Evolutionary conservation across 2,797 vertebrate genomes (phyloP), one percentile per base, ranked within the genome.

Genomic region (Mionectes olivaceus): DNA sequence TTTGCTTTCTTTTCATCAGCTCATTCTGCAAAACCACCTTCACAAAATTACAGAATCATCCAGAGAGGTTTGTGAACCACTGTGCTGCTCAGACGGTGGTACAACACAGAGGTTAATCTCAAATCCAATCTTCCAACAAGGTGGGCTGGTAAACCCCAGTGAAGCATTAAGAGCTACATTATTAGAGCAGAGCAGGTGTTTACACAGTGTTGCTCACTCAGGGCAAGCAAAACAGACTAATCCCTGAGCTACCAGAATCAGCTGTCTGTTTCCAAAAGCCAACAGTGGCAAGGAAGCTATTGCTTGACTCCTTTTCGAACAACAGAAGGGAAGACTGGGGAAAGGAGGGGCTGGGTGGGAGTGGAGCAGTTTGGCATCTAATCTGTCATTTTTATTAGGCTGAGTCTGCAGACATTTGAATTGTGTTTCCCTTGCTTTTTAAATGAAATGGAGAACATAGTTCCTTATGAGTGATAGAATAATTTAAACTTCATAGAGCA

Each of bases 331-430:
- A 82, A 83, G 67, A 43, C 0, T 57, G 63, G 50, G 76, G 89
- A 87, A 92, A 96, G 88, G 88, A 96, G 89, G 91, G 90, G 70
- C 70, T 84, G 88, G 47, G 47, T 91, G 67, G 88, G 88, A 89
- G 67, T 19, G 17, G 41, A 91, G 67, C n/a, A 43, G 53, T 76
- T 87, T 94, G 88, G 94, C 93, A 88, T 92, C 70, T 79, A 71
- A 96, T 97, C 41, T 75, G 70, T 96, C 92, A 95, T 83, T 96
- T 96, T 95, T 96, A 97, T 97, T 96, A 89, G 86, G 30, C 78
- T 93, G 60, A 92, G 92, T 70, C 93, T 95, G 94, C 83, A 95
- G 78, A 78, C 81, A 60, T 93, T 93, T 81, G 95, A 95, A 87
- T 90, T 96, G 92, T 83, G 73, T 94, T 95, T 94, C 91, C 82